A percentile compares a stretch with the other conserved stretches of the same genome.
These are phyloP conservation scores for Chydorus sphaericus DNA, from an alignment of 2,888 invertebrate species.

Conservation along the genomic window DNA sequence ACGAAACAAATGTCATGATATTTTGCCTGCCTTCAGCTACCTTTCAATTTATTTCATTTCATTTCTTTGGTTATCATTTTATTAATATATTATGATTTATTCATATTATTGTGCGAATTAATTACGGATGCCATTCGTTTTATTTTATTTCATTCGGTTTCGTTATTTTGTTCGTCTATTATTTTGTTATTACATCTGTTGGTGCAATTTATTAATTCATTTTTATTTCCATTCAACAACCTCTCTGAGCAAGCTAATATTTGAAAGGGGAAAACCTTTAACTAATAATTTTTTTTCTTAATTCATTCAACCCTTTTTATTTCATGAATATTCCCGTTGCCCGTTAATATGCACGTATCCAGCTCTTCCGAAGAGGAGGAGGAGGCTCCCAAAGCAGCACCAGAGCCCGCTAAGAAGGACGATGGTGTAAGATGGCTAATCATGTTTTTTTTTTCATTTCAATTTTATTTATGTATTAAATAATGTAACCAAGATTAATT, in stretches of 20 bases:
- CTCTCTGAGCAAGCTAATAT: neutral
- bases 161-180: neutral
- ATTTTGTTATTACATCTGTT: no score
- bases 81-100: neutral
- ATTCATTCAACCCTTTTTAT: neutral
- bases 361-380: slow-evolving; percentile 7
- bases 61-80: neutral
- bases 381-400: neutral
- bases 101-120: neutral
- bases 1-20: neutral
- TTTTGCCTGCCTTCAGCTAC: neutral
- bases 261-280: no score
- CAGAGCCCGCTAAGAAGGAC: neutral
- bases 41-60: neutral
- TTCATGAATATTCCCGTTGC: slow-evolving; percentile 4
- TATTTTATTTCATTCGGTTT: no score
- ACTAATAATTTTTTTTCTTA: no score
- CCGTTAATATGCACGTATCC: slow-evolving; percentile 6
- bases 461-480: no score
- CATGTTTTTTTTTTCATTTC: neutral
- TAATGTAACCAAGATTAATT: no score
- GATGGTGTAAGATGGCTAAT: slow-evolving; percentile 5
- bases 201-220: no score
- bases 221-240: neutral
- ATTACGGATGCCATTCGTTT: no score